Evolutionary conservation across 2,113 vertebrate genomes (phyloP).

Genomic region (Colistium nudipinnis): DNA sequence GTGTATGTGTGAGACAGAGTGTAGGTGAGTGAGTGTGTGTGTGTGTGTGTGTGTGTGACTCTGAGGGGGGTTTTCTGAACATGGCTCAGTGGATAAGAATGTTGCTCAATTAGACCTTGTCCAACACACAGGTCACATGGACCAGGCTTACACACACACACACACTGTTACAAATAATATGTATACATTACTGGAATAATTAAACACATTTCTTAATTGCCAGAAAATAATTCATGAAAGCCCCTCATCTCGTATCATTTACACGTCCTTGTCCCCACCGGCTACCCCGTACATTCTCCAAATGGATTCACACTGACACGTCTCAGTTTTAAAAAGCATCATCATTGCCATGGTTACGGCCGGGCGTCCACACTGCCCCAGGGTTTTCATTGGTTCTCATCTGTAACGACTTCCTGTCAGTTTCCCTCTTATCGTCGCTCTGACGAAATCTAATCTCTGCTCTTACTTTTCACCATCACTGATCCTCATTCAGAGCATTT

Average conservation of each 20-base stretch:
- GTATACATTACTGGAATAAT: no score
- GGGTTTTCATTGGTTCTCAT: not conserved
- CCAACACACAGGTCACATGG: conserved; percentile 40
- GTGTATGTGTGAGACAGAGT: not conserved
- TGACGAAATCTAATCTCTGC: no score
- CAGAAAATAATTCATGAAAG: no score
- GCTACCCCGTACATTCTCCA: not conserved
- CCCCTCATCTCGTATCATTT: not conserved
- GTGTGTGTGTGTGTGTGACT: conserved; percentile 6
- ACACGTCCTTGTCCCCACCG: not conserved
- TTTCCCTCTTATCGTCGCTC: not conserved
- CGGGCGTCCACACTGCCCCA: not conserved
- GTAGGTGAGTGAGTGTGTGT: not conserved
- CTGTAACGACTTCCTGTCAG: not conserved
- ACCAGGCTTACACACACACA: not conserved
- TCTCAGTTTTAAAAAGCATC: not conserved
- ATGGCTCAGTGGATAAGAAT: conserved; percentile 51
- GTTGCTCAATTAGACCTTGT: conserved; percentile 35
- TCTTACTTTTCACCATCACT: no score
- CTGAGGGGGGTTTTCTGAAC: not conserved
- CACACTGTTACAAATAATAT: not conserved
- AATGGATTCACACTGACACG: not conserved
- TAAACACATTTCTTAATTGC: no score
- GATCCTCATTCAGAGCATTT: no score
- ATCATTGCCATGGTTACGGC: not conserved